Conservation (phyloP, 2,797 vertebrate genomes). For the Onychomys torridus region DNA sequence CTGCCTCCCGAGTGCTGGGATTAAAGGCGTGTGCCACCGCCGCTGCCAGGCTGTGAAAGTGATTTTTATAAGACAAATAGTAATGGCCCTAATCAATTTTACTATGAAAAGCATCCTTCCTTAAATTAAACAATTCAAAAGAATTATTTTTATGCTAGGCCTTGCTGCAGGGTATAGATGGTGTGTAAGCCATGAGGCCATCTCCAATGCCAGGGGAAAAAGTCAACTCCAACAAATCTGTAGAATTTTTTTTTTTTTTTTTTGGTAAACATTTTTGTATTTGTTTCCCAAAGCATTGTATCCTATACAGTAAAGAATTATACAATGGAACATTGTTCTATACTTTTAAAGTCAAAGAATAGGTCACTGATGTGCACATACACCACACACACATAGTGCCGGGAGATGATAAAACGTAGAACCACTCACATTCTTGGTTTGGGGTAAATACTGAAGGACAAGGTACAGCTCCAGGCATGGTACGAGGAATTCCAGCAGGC, state of each 20-base stretch:
- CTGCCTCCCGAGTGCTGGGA: too few relatives aligned
- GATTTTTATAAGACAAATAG: constrained; percentile 54
- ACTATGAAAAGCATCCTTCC: neutral
- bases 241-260: neutral
- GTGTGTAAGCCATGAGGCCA: constrained; percentile 47
- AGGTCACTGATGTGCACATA: neutral
- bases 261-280: constrained; percentile 1
- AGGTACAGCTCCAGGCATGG: neutral
- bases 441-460: neutral
- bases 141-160: constrained; percentile 38
- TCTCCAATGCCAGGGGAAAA: neutral
- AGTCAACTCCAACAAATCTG: neutral
- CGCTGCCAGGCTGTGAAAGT: neutral
- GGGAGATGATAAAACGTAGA: neutral
- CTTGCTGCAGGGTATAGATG: constrained; percentile 43
- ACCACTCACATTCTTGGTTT: neutral
- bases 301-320: constrained; percentile 3
- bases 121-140: constrained; percentile 47
- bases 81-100: constrained; percentile 23
- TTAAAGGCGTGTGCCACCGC: too few relatives aligned
- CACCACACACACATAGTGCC: neutral
- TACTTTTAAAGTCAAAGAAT: neutral
- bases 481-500: neutral
- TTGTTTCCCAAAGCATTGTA: neutral
- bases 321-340: constrained; percentile 8